A percentile compares a stretch with the other conserved stretches of the same genome.
phyloP scores from a whole-genome alignment of 2,888 invertebrate genomes.

The Lasioglossum oenotherae region DNA sequence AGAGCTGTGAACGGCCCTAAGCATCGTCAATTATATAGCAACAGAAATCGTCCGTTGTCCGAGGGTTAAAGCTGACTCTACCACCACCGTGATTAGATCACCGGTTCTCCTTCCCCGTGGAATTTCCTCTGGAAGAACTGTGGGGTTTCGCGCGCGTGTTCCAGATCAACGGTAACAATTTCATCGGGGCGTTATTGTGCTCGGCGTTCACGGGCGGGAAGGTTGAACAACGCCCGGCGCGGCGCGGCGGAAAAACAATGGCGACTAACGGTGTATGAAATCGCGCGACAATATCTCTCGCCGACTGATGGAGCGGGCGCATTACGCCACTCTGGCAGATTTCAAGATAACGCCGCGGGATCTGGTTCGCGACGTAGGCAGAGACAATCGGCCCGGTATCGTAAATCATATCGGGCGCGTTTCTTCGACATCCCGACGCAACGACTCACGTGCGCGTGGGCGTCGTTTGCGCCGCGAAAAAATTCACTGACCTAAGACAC shows the following conservation, averaged over 20 bases:
- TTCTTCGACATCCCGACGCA: slow-evolving; percentile 38
- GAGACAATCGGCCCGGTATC: slow-evolving; percentile 18
- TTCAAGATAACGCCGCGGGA: slow-evolving; percentile 52
- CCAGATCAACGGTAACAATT: neutral
- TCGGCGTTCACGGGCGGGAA: slow-evolving; percentile 22
- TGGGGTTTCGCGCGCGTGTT: neutral
- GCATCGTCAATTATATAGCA: too few species aligned
- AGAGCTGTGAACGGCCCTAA: too few species aligned
- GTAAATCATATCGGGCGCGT: slow-evolving; percentile 18
- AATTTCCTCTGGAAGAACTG: neutral
- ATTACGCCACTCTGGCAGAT: slow-evolving; percentile 45
- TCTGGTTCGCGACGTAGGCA: slow-evolving; percentile 43
- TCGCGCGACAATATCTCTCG: slow-evolving; percentile 40
- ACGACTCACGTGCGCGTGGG: slow-evolving; percentile 39
- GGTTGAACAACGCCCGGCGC: slow-evolving; percentile 50
- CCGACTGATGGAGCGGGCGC: slow-evolving; percentile 24
- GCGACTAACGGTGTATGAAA: slow-evolving; percentile 44
- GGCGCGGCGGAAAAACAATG: slow-evolving; percentile 49
- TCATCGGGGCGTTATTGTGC: slow-evolving; percentile 14
- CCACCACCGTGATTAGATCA: neutral
- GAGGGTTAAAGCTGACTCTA: neutral
- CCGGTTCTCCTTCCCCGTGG: neutral
- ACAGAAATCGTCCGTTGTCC: too few species aligned
- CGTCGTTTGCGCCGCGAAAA: slow-evolving; percentile 48
- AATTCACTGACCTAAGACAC: slow-evolving; percentile 60